Conservation (phyloP, 23 tunicate species). For the Aplidium turbinatum region DNA sequence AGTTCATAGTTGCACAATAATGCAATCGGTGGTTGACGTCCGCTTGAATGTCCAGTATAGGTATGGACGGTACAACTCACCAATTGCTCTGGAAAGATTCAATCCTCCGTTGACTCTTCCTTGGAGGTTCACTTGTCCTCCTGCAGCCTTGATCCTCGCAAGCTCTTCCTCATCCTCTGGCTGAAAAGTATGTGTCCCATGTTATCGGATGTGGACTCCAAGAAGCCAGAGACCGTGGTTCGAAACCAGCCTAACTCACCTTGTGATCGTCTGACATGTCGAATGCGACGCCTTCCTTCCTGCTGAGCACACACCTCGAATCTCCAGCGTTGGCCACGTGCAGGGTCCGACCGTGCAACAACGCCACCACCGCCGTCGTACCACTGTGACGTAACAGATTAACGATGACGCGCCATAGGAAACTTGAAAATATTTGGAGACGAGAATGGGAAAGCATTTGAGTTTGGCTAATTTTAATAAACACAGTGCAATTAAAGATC, state of each 20-base stretch:
- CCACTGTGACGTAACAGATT: constrained; percentile 48
- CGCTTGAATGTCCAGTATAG: too few species aligned
- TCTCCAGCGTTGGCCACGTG: constrained; percentile 95
- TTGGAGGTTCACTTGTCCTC: constrained; percentile 85
- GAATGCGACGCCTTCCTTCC: constrained; percentile 75
- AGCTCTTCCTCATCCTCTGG: constrained; percentile 88
- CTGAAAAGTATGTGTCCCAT: constrained; percentile 34
- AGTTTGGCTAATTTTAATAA: too few species aligned
- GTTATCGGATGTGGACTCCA: neutral
- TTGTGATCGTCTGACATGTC: constrained; percentile 96
- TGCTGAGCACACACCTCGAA: constrained; percentile 81
- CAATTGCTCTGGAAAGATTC: constrained; percentile 80
- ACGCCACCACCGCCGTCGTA: constrained; percentile 86
- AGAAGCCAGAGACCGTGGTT: neutral
- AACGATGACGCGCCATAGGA: neutral
- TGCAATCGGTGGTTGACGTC: too few species aligned
- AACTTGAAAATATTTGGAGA: too few species aligned
- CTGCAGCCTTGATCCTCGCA: constrained; percentile 69
- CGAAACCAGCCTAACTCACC: constrained; percentile 24
- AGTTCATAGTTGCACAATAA: too few species aligned
- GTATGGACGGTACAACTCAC: constrained; percentile 37
- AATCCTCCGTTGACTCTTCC: constrained; percentile 95
- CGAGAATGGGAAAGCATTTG: too few species aligned
- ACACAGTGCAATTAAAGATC: too few species aligned
- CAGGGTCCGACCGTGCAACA: constrained; percentile 45